Evolutionary conservation across 35 echinoderm and acorn worm genomes (phyloP), one percentile per base, ranked within the genome.

Genomic region (Heliocidaris tuberculata): DNA sequence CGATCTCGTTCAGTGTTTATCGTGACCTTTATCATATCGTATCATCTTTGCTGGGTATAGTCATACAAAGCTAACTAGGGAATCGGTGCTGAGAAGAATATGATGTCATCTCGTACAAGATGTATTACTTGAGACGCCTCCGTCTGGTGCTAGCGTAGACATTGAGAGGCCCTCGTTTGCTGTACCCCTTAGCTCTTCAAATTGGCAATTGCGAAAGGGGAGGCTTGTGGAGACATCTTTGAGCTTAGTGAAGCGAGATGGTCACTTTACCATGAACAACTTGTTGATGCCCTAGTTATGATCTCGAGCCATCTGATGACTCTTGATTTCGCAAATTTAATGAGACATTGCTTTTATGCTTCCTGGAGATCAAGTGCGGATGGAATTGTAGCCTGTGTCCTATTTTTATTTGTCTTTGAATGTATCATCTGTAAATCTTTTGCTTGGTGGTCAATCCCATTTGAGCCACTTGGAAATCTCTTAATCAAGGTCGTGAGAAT

Each of bases 281-380:
- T 89, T 89, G 87, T 47, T 89, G 87, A 89, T 89, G 87, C 87
- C 19, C 87, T 30, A 89, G 87, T 89, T 89, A 19, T 32, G 17
- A 47, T 47, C 29, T 12, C 16, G 31, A 42, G 87, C 47, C 87
- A 89, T 47, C 47, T 13, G 87, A 89, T 31, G 87, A 89, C 87
- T 89, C 87, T 32, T 48, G 47, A 89, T 89, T 42, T 89, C 24
- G 31, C 29, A 47, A 30, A 89, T 89, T 89, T 48, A 48, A 89
- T 89, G 87, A 32, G 47, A 89, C 65, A n/a, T 78, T 78, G 65
- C 65, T 29, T n/a, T n/a, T 78, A 19, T 78, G 65, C 65, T 78
- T 27, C 65, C 27, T 78, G 21, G 27, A 78, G 65, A 78, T 78
- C 65, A 7, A 78, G 19, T 78, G 8, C 7, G 65, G 19, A 56